Evolutionary conservation across 2,113 vertebrate species (phyloP), one percentile per base, ranked within the genome.

Genomic region (Ophthalmolycus amberensis): DNA sequence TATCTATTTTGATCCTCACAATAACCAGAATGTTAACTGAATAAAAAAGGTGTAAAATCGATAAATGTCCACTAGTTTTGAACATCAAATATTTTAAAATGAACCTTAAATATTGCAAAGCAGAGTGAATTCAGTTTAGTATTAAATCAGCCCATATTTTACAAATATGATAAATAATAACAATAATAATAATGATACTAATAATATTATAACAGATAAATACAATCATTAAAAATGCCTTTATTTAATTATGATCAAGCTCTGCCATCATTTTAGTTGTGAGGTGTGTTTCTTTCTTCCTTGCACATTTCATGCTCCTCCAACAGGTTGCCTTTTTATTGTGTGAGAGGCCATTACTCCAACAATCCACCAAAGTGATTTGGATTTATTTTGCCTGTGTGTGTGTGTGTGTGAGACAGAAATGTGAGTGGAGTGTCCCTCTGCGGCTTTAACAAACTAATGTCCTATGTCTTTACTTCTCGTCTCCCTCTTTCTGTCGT

Each of bases 331-430:
- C 16, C 32, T 56, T 71, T 54, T 64, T 66, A 14, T 32, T 34
- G 46, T 56, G 52, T 66, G 38, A 66, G 42, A 60, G 68, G 64
- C 62, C 71, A 48, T 80, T 54, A 60, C 44, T 67, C 9, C 15
- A 58, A 27, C 4, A 75, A 73, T 50, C 46, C 22, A 50, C 68
- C 16, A 52, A 63, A 46, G 15, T 67, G 14, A 77, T 77, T 76
- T 65, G 37, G 15, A 59, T 44, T 20, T 52, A 59, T 75, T 62
- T 9, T 54, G 20, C 6, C 11, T 58, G 54, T 58, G n/a, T 56
- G 25, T 58, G 20, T n/a, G 60, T 63, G 60, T 81, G 63, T 73
- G 80, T 74, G 60, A 48, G 38, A 56, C 6, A 83, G 32, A n/a
- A 50, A 63, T 50, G 59, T 56, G 22, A 70, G 50, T 52, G n/a